Evolutionary conservation across 2,888 invertebrate species (phyloP), one percentile per base, ranked within the genome.

Genomic region (Nomada ferruginata): DNA sequence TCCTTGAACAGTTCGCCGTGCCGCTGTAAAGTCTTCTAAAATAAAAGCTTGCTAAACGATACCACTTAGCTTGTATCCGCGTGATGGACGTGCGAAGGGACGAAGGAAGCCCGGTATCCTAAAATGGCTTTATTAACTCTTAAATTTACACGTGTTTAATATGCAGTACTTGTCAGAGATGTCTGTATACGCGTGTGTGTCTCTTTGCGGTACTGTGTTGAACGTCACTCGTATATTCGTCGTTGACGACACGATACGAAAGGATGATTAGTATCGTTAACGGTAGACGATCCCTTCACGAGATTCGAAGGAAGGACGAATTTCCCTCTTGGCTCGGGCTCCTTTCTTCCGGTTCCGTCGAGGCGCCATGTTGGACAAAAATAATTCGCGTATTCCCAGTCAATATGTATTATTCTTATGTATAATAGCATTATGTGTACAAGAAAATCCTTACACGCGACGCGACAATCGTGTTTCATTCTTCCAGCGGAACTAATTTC

Each of bases 61-160:
- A 55, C 11, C 18, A 52, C 3, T 44, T 18, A 18, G 44, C 53
- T 47, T 15, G 61, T 47, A 47, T 47, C 11, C 11, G 47, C 47
- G 47, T 15, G 47, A 47, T 36, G 36, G 36, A 36, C 50, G n/a
- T 5, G 42, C 3, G n/a, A 2, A 59, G 23, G 26, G 55, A 52
- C 20, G n/a, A 72, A 68, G 15, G 20, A 57, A 26, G 50, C 60
- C 47, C 20, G 26, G 10, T 91, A 92, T 88, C 90, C 91, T 92
- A 91, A 92, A 92, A 92, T 92, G 90, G 89, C 91, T 93, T 93
- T 93, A 93, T 93, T 93, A 91, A 91, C 89, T 91, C 90, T 91
- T 92, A 92, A 91, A 87, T 92, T 92, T 93, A 92, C 92, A 93
- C 91, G 87, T 91, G 89, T 91, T 90, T 89, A 90, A 90, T 91